Evolutionary conservation across 1,140 invertebrate species (phyloP).

Genomic region (Seison nebaliae): DNA sequence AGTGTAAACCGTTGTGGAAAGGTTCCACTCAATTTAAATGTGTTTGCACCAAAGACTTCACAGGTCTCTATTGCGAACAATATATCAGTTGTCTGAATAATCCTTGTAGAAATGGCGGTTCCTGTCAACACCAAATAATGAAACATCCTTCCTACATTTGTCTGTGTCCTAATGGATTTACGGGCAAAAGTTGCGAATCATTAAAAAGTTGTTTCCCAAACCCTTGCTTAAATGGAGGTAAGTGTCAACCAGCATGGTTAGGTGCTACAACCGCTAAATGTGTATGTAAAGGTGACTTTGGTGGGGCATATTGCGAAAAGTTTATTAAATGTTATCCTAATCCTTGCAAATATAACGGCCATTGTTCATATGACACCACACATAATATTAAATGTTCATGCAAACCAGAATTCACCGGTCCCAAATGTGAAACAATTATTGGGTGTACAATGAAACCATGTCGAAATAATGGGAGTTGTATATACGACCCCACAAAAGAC

Average conservation of each 20-base stretch:
- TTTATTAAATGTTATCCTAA: too few relatives aligned
- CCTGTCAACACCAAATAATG: conserved; percentile 4
- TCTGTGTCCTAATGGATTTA: conserved; percentile 18
- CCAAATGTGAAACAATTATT: conserved; percentile 13
- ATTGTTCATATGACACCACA: too few relatives aligned
- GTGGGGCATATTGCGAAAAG: conserved; percentile 10
- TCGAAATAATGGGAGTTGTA: too few relatives aligned
- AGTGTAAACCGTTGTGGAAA: conserved; percentile 39
- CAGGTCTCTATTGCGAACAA: conserved; percentile 47
- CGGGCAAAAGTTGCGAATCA: conserved; percentile 32
- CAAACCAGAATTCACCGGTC: conserved; percentile 3
- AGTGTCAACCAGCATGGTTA: conserved; percentile 32
- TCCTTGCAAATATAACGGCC: too few relatives aligned
- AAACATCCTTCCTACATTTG: conserved; percentile 33
- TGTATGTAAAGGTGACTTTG: too few relatives aligned
- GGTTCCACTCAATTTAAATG: too few relatives aligned
- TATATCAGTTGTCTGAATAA: conserved; percentile 33
- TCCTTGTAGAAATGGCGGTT: conserved; percentile 8
- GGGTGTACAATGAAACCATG: too few relatives aligned
- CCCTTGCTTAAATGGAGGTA: conserved; percentile 63
- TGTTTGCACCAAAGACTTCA: conserved; percentile 66
- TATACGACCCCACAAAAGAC: too few relatives aligned
- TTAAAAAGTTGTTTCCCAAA: conserved; percentile 64
- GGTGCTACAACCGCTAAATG: conserved; percentile 1
- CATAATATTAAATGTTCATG: conserved; percentile 8